Evolutionary conservation across 2,888 invertebrate genomes (phyloP), one percentile per base, ranked within the genome.

Genomic region (Cheilosia urbana): DNA sequence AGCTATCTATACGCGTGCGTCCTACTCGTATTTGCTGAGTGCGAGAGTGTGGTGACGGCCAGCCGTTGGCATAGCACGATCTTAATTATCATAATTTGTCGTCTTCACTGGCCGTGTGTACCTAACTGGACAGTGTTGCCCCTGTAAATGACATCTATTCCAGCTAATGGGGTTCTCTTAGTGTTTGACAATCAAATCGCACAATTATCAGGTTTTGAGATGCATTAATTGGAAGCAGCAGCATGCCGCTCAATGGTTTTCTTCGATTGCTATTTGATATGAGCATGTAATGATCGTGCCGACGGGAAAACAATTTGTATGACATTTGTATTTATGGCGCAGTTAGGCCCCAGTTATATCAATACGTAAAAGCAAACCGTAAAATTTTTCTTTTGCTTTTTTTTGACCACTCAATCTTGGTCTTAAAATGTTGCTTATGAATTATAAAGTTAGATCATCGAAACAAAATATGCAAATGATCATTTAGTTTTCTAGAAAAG

Each of bases 81-180:
- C 63, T 66, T 72, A 78, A 78, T 83, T 73, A 78, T 78, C 78
- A 83, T 83, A 68, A 71, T 76, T 66, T 82, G 65, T 60, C 47
- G 27, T 53, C 53, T 77, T 65, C 53, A 65, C 45, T 76, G 42
- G 47, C 47, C 17, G 37, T 55, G 58, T 71, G 65, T 13, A 13
- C 47, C n/a, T 42, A 45, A 63, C 27, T 62, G 47, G 40, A 40
- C 55, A 62, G 27, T 24, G 21, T 15, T 60, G 30, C 37, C 27
- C 24, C 15, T 24, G 53, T 3, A 62, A 47, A 49, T 57, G 57
- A 65, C 42, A 51, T 58, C 34, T 19, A 63, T 19, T 21, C 65
- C 7, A 37, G 55, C 40, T 65, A 72, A 60, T 62, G 40, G 51
- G 40, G 21, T 47, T 71, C 72, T 21, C 45, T 65, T 24, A 24